Conservation (phyloP, 2,797 vertebrate genomes). For the Coendou prehensilis region DNA sequence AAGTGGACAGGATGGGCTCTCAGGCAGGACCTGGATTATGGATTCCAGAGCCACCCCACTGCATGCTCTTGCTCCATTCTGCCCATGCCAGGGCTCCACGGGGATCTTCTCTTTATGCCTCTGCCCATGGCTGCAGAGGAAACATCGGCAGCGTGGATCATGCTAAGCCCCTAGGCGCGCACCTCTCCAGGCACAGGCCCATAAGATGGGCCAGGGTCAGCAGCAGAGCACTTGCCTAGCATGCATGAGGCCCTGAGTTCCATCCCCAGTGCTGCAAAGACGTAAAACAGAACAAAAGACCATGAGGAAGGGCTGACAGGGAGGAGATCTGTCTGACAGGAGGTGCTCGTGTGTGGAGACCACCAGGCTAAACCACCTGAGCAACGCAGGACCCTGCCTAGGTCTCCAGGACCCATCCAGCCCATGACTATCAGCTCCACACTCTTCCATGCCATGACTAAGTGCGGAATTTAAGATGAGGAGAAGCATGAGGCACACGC, state of each 20-base stretch:
- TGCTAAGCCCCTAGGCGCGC: fast-evolving
- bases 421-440: fast-evolving
- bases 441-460: fast-evolving
- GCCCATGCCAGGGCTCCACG: fast-evolving
- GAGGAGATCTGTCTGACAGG: fast-evolving
- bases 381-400: fast-evolving
- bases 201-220: fast-evolving
- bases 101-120: not conserved
- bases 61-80: fast-evolving
- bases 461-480: fast-evolving
- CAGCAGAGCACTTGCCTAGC: not conserved
- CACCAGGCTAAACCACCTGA: fast-evolving
- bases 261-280: not conserved
- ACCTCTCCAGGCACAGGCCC: not conserved
- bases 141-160: fast-evolving
- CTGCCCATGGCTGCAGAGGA: not conserved
- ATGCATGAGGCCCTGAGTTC: not conserved
- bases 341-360: fast-evolving
- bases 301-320: too few relatives aligned
- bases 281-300: too few relatives aligned
- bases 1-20: not conserved
- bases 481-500: fast-evolving
- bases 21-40: fast-evolving
- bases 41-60: fast-evolving
- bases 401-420: not conserved